Conservation (phyloP, 35 echinoderm and acorn worm genomes). For the Heliocidaris erythrogramma region DNA sequence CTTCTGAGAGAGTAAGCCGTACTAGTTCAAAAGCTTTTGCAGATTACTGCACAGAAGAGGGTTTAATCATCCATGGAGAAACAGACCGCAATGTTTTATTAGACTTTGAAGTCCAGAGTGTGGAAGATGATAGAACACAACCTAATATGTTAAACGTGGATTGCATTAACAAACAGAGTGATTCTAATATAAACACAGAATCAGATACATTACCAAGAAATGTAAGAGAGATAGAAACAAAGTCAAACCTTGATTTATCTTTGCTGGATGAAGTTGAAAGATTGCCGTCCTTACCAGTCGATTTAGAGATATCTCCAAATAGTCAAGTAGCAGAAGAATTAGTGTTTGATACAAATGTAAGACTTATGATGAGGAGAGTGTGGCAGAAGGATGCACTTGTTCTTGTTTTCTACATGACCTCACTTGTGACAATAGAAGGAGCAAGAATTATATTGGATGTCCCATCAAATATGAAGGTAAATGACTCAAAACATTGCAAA, state of each 20-base stretch:
- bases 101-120: not conserved
- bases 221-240: not conserved
- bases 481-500: not conserved
- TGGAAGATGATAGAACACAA: not conserved
- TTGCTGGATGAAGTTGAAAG: not conserved
- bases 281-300: not conserved
- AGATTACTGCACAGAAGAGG: slow-evolving; percentile 32
- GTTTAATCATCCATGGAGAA: not conserved
- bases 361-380: slow-evolving; percentile 65
- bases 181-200: not conserved
- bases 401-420: slow-evolving; percentile 63
- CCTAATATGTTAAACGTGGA: not conserved
- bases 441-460: slow-evolving; percentile 60
- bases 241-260: not conserved
- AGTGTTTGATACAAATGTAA: slow-evolving; percentile 56
- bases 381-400: slow-evolving; percentile 72
- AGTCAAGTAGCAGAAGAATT: slow-evolving; percentile 27
- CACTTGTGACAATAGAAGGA: slow-evolving; percentile 47
- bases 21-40: not conserved
- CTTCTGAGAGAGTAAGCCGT: not conserved
- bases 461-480: slow-evolving; percentile 87
- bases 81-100: not conserved
- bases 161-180: not conserved
- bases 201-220: not conserved
- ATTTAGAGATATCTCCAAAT: not conserved